These are phyloP conservation scores for Pseudoips prasinana DNA, from an alignment of 2,888 invertebrate species.

Conservation along the genomic window DNA sequence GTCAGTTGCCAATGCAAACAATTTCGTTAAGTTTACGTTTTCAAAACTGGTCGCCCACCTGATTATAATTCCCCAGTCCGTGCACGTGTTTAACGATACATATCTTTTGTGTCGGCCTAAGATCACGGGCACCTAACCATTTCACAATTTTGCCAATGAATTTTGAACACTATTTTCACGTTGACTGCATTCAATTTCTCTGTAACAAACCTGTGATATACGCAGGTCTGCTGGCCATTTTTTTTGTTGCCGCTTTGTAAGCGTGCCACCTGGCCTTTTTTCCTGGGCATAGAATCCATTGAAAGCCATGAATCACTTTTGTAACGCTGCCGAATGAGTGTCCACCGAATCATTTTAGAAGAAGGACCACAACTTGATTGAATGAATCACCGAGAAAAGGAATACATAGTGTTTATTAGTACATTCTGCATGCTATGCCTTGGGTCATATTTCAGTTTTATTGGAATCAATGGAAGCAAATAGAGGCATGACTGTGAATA, in stretches of 20 bases:
- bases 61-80: conserved; percentile 58
- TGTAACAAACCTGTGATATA: conserved; percentile 28
- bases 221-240: conserved; percentile 58
- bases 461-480: conserved; percentile 27
- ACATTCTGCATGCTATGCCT: conserved; percentile 12
- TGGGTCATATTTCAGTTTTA: conserved; percentile 30
- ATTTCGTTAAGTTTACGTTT: conserved; percentile 15
- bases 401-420: conserved; percentile 17
- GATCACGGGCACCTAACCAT: conserved; percentile 51
- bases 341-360: conserved; percentile 38
- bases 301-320: conserved; percentile 66
- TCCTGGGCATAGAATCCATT: conserved; percentile 63
- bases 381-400: conserved; percentile 39
- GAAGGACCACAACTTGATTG: conserved; percentile 30
- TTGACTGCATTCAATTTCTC: conserved; percentile 45
- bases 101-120: conserved; percentile 59
- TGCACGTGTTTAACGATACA: conserved; percentile 74
- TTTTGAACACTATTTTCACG: conserved; percentile 43
- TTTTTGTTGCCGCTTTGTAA: conserved; percentile 62
- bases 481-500: conserved; percentile 9
- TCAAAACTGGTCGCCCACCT: conserved; percentile 59
- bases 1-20: no score
- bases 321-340: conserved; percentile 49
- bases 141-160: conserved; percentile 43
- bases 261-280: conserved; percentile 77